Conservation (phyloP, 2,797 vertebrate species). For the Diplodus puntazzo region DNA sequence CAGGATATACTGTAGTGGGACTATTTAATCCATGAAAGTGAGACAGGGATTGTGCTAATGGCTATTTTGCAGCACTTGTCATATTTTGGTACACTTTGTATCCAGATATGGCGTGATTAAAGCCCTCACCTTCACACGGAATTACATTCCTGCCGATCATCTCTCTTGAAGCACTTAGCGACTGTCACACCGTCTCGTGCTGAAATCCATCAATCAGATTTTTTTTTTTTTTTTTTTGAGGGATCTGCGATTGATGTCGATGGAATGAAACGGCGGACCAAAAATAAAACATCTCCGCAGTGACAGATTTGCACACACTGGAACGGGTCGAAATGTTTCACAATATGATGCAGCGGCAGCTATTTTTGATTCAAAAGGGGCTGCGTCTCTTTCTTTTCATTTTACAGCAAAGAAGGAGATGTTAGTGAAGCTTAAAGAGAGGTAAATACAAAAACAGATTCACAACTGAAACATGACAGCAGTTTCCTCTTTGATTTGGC, state of each 20-base stretch:
- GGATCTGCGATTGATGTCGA: constrained; percentile 30
- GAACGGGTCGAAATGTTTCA: constrained; percentile 6
- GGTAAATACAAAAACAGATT: constrained; percentile 12
- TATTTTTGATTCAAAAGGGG: constrained; percentile 8
- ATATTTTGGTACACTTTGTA: constrained; percentile 18
- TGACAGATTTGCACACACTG: constrained; percentile 11
- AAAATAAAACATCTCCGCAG: constrained; percentile 25
- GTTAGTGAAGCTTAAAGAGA: constrained; percentile 1
- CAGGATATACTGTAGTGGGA: constrained; percentile 23
- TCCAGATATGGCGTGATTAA: constrained; percentile 12
- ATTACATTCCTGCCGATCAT: constrained; percentile 21
- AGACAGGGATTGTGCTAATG: constrained; percentile 39
- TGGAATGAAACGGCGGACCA: constrained; percentile 15
- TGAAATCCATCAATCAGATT: constrained; percentile 29
- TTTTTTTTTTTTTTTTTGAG: neutral
- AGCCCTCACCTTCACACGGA: constrained; percentile 13
- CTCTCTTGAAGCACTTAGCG: neutral
- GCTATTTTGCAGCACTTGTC: constrained; percentile 27
- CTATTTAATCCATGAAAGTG: constrained; percentile 34
- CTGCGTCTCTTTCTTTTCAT: neutral
- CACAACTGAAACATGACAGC: neutral
- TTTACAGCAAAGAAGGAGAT: constrained; percentile 9
- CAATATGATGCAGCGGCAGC: neutral
- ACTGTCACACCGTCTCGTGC: constrained; percentile 4
- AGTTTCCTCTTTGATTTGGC: constrained; percentile 31